Evolutionary conservation across 2,113 vertebrate species (phyloP).

Genomic region (Campylomormyrus numenius): DNA sequence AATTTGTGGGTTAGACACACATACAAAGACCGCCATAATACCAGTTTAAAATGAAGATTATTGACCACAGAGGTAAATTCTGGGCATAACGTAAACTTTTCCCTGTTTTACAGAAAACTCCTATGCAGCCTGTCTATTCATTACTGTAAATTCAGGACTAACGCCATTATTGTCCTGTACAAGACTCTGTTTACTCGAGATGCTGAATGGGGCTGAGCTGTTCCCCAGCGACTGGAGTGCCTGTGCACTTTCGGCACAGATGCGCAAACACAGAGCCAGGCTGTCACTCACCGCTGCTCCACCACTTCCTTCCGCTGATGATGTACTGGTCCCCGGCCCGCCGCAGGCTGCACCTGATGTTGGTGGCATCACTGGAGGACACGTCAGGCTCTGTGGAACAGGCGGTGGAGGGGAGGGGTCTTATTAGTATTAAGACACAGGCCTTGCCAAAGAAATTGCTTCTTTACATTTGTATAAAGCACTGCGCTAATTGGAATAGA

Average conservation of each 20-base stretch:
- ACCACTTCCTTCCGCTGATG: slow-evolving; percentile 89
- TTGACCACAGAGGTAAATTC: not conserved
- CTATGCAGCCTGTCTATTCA: not conserved
- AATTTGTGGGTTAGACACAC: not conserved
- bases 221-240: not conserved
- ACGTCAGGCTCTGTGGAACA: slow-evolving; percentile 72
- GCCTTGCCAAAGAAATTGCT: not conserved
- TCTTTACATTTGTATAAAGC: not conserved
- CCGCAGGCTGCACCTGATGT: slow-evolving; percentile 74
- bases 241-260: not conserved
- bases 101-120: not conserved
- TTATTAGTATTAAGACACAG: not conserved
- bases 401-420: too few relatives aligned
- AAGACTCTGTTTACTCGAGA: not conserved
- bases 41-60: not conserved
- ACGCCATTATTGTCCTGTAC: not conserved
- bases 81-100: not conserved
- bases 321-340: slow-evolving; percentile 63
- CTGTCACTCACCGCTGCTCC: slow-evolving; percentile 79
- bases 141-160: not conserved
- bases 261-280: not conserved
- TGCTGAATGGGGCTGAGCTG: not conserved
- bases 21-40: not conserved
- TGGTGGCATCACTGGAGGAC: slow-evolving; percentile 88
- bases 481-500: not conserved